Conservation (phyloP, 2,113 vertebrate species). For the Rousettus leschenaultii region DNA sequence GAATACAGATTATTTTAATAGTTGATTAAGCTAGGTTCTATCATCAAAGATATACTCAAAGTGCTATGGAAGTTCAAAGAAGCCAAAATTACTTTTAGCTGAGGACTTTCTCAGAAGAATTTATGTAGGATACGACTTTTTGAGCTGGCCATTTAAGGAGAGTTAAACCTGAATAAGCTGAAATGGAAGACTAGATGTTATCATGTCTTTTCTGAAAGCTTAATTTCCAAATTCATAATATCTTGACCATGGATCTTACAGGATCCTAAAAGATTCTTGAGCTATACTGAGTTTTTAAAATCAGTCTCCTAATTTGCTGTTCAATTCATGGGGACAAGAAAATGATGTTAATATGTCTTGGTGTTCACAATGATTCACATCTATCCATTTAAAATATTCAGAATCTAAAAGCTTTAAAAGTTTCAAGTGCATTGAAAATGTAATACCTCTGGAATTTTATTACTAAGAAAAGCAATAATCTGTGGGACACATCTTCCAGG, state of each 20-base stretch:
- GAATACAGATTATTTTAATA: not conserved
- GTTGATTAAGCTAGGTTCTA: not conserved
- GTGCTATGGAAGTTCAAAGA: not conserved
- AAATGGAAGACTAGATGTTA: constrained; percentile 1
- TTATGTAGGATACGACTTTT: not conserved
- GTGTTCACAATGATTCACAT: not conserved
- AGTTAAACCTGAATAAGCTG: not conserved
- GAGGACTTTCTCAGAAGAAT: not conserved
- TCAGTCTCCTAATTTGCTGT: not conserved
- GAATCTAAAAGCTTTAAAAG: not conserved
- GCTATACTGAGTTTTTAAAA: not conserved
- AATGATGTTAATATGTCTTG: not conserved
- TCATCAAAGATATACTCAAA: not conserved
- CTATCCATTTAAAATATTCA: not conserved
- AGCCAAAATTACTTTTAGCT: not conserved
- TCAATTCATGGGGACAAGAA: not conserved
- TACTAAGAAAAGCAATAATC: constrained; percentile 88
- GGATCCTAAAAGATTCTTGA: constrained; percentile 17
- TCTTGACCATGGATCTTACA: not conserved
- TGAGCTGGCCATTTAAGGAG: not conserved
- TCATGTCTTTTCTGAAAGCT: not conserved
- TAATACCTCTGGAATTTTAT: constrained; percentile 89
- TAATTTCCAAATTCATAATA: constrained; percentile 27
- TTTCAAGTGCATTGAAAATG: not conserved
- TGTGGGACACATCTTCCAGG: constrained; percentile 97